Conservation (phyloP, 2,888 invertebrate genomes). For the Eutolmus rufibarbis region DNA sequence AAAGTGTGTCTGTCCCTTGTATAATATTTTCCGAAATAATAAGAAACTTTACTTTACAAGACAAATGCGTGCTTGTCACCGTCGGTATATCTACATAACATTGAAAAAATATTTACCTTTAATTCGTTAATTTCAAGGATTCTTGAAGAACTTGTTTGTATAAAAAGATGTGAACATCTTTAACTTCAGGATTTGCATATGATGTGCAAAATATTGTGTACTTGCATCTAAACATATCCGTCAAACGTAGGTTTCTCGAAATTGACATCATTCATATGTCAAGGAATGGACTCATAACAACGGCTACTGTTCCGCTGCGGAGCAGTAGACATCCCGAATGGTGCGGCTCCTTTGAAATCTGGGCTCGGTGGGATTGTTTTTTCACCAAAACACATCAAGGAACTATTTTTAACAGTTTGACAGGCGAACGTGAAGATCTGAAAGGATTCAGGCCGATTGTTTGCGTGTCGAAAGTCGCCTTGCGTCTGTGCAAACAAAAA, state of each 20-base stretch:
- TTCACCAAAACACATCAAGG: conserved; percentile 31
- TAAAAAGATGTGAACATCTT: too few relatives aligned
- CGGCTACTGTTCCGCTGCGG: background rate
- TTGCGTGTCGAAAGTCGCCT: conserved; percentile 41
- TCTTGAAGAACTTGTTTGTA: too few relatives aligned
- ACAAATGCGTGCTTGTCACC: too few relatives aligned
- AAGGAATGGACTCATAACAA: background rate
- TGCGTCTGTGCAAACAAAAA: conserved; percentile 37
- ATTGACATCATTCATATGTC: background rate
- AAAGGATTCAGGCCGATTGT: conserved; percentile 39
- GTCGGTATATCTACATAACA: too few relatives aligned
- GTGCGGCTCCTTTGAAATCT: conserved; percentile 1
- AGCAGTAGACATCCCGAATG: background rate
- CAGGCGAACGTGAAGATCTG: conserved; percentile 33
- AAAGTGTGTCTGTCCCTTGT: too few relatives aligned
- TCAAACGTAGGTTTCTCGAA: background rate
- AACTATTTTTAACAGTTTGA: conserved; percentile 39
- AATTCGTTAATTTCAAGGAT: too few relatives aligned
- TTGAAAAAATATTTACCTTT: too few relatives aligned
- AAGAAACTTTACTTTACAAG: too few relatives aligned
- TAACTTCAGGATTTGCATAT: too few relatives aligned
- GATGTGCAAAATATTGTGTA: background rate
- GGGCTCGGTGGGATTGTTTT: background rate
- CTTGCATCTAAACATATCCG: background rate
- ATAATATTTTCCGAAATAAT: too few relatives aligned